Evolutionary conservation across 92 coral and sea anemone species (phyloP).

Genomic region (Muricea muricata): DNA sequence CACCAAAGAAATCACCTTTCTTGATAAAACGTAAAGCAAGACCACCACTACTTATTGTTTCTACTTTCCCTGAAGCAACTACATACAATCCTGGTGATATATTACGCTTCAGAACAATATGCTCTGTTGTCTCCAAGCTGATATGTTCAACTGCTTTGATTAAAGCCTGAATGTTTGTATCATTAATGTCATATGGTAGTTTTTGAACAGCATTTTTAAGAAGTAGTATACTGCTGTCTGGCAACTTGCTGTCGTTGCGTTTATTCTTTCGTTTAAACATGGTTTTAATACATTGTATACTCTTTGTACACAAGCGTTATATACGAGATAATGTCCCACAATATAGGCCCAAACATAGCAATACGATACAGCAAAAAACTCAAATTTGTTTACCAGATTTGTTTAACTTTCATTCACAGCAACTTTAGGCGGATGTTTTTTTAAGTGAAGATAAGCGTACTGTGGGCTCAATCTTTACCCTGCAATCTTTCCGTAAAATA

Average conservation of each 20-base stretch:
- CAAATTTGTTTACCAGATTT: no score
- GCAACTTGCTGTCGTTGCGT: constrained; percentile 9
- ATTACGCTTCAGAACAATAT: constrained; percentile 1
- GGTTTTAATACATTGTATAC: not conserved
- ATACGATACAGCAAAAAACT: not conserved
- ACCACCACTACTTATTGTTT: constrained; percentile 21
- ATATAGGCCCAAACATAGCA: not conserved
- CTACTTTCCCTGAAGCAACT: constrained; percentile 16
- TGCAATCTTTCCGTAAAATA: no score
- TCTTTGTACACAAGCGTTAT: no score
- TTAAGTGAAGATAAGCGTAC: not conserved
- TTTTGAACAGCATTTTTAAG: constrained; percentile 21
- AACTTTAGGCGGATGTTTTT: no score
- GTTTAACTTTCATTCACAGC: no score
- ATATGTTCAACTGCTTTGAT: not conserved
- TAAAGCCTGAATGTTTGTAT: constrained; percentile 1
- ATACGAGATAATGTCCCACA: not conserved
- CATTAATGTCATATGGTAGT: constrained; percentile 20
- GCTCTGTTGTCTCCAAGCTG: constrained; percentile 12
- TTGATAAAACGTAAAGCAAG: constrained; percentile 19
- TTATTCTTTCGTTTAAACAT: constrained; percentile 35
- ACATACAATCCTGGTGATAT: constrained; percentile 25
- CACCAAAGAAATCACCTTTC: constrained; percentile 48
- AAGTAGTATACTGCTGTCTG: constrained; percentile 12
- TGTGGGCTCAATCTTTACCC: not conserved